Evolutionary conservation across 1,140 invertebrate genomes (phyloP).

Genomic region (Listronotus oregonensis): DNA sequence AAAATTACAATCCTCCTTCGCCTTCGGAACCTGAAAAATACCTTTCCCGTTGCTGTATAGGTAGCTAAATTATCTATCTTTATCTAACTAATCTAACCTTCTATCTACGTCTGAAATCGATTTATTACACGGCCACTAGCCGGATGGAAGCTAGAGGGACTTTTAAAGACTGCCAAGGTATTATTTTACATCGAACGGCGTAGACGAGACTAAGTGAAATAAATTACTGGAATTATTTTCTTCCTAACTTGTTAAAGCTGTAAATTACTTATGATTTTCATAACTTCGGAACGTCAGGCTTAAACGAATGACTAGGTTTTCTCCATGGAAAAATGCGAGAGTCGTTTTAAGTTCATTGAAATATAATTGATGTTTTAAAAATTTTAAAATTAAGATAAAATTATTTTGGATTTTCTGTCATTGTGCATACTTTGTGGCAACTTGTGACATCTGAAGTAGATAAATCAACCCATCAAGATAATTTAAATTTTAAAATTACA

Average conservation of each 20-base stretch:
- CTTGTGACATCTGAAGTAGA: too few species aligned
- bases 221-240: slow-evolving; percentile 17
- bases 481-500: too few species aligned
- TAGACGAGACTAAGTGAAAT: slow-evolving; percentile 12
- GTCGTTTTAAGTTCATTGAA: too few species aligned
- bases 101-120: slow-evolving; percentile 13
- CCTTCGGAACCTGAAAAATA: slow-evolving; percentile 4
- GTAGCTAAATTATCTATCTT: slow-evolving; percentile 12
- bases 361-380: too few species aligned
- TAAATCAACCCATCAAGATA: too few species aligned
- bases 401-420: too few species aligned
- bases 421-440: too few species aligned
- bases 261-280: slow-evolving; percentile 13
- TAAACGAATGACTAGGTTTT: too few species aligned
- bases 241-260: slow-evolving; percentile 12
- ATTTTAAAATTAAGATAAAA: too few species aligned
- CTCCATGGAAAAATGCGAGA: too few species aligned
- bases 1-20: too few species aligned
- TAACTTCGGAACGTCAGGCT: slow-evolving; percentile 3
- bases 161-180: slow-evolving; percentile 12
- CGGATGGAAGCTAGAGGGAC: slow-evolving; percentile 4
- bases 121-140: slow-evolving; percentile 11
- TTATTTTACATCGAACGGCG: slow-evolving; percentile 10
- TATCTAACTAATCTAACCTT: slow-evolving; percentile 9
- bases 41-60: slow-evolving; percentile 1